Evolutionary conservation across 2,888 invertebrate genomes (phyloP).

Genomic region (Nemurella pictetii): DNA sequence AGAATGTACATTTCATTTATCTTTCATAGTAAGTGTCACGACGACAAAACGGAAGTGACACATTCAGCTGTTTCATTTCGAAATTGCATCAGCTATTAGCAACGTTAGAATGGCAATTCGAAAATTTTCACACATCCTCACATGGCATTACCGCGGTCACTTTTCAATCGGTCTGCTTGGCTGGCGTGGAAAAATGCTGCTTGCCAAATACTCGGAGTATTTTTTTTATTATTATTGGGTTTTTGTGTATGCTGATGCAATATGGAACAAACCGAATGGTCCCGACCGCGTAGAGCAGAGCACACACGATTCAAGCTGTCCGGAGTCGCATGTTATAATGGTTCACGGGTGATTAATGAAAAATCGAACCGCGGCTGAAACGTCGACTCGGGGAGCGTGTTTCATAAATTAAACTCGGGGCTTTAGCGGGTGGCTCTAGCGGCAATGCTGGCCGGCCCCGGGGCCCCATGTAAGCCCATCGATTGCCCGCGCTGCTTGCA

Average conservation of each 20-base stretch:
- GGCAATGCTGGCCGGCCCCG: not conserved
- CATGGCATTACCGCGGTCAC: not conserved
- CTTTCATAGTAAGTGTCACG: constrained; percentile 25
- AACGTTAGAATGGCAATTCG: constrained; percentile 6
- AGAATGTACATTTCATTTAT: constrained; percentile 29
- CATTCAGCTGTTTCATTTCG: constrained; percentile 14
- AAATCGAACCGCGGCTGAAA: constrained; percentile 27
- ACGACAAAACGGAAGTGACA: constrained; percentile 16
- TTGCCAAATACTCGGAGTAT: not conserved
- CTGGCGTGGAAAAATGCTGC: not conserved
- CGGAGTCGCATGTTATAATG: constrained; percentile 28
- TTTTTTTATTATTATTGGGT: constrained; percentile 7
- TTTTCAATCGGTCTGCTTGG: not conserved
- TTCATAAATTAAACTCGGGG: constrained; percentile 27
- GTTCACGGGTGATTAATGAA: constrained; percentile 29
- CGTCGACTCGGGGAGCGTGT: constrained; percentile 21
- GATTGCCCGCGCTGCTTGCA: not conserved
- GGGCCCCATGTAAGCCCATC: not conserved
- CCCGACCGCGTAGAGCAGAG: not conserved
- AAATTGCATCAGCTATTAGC: constrained; percentile 4
- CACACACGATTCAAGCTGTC: constrained; percentile 30
- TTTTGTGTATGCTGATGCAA: constrained; percentile 15
- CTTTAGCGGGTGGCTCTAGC: not conserved
- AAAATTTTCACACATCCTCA: not conserved
- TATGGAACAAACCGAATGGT: constrained; percentile 14